These are phyloP conservation scores for Porites lutea DNA, from an alignment of 64 coral and sea anemone species.

Conservation along the genomic window DNA sequence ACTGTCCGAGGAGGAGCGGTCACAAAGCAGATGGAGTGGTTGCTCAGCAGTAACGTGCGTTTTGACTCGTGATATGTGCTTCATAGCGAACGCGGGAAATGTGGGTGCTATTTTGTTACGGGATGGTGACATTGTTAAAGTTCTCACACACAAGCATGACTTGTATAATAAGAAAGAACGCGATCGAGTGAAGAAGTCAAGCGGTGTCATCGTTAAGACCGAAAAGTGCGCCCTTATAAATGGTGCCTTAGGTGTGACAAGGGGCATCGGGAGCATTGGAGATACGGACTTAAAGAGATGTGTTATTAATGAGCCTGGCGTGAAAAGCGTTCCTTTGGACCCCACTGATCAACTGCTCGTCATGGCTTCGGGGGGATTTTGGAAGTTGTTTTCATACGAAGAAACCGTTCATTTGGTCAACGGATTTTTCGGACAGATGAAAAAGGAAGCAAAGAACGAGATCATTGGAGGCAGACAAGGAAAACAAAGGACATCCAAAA, in stretches of 20 bases:
- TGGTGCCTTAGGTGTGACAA: slow-evolving; percentile 80
- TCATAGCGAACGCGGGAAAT: slow-evolving; percentile 78
- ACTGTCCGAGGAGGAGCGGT: slow-evolving; percentile 69
- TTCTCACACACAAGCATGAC: slow-evolving; percentile 87
- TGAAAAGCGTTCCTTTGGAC: slow-evolving; percentile 52
- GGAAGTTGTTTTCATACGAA: slow-evolving; percentile 91
- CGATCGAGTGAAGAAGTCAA: slow-evolving; percentile 79
- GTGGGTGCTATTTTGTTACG: slow-evolving; percentile 88
- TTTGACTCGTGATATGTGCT: slow-evolving; percentile 68
- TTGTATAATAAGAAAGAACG: slow-evolving; percentile 96
- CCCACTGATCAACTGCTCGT: slow-evolving; percentile 79
- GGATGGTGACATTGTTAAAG: slow-evolving; percentile 70
- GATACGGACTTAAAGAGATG: slow-evolving; percentile 81
- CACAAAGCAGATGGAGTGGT: slow-evolving; percentile 86
- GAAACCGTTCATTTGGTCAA: slow-evolving; percentile 81
- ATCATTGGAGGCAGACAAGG: background rate
- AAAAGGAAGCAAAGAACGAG: slow-evolving; percentile 44
- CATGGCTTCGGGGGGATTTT: slow-evolving; percentile 87
- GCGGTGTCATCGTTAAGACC: slow-evolving; percentile 93
- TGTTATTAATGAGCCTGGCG: slow-evolving; percentile 89
- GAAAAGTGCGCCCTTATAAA: slow-evolving; percentile 91
- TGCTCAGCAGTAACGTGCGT: slow-evolving; percentile 97
- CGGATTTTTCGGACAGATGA: slow-evolving; percentile 90
- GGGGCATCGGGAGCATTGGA: slow-evolving; percentile 97
- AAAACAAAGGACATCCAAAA: background rate